Conservation (phyloP, 2,888 invertebrate genomes). For the Hanleya hanleyi region DNA sequence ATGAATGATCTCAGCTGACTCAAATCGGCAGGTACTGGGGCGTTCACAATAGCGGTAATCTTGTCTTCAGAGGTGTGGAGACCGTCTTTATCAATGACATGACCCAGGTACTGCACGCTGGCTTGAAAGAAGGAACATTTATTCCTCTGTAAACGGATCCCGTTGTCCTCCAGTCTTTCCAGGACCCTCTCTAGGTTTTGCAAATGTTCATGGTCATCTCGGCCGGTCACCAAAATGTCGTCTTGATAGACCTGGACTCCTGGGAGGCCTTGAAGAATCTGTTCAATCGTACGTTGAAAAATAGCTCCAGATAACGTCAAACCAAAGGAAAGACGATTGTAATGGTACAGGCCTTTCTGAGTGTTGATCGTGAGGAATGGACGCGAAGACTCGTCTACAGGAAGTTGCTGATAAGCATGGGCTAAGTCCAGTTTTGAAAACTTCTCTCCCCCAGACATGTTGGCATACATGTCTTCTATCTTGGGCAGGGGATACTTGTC, state of each 20-base stretch:
- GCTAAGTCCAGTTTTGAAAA: constrained; percentile 39
- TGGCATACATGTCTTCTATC: constrained; percentile 25
- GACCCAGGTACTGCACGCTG: neutral
- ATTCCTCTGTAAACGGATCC: neutral
- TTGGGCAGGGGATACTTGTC: constrained; percentile 32
- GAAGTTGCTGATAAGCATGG: constrained; percentile 38
- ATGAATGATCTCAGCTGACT: neutral
- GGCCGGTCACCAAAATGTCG: neutral
- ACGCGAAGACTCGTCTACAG: constrained; percentile 29
- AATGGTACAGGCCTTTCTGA: constrained; percentile 21
- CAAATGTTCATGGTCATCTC: neutral
- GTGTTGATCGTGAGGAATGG: constrained; percentile 24
- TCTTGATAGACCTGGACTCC: neutral
- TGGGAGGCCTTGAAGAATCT: constrained; percentile 16
- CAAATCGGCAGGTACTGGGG: neutral
- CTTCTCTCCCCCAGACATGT: neutral
- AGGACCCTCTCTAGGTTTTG: neutral
- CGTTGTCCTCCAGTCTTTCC: neutral
- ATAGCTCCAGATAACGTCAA: constrained; percentile 11
- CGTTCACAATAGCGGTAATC: neutral
- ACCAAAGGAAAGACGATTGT: constrained; percentile 16
- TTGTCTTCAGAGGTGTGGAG: neutral
- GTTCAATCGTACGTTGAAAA: constrained; percentile 27
- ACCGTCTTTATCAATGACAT: neutral
- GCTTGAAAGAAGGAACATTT: neutral